Base-by-base conservation (phyloP, 1,140 invertebrate species). In the Conus ventricosus region DNA sequence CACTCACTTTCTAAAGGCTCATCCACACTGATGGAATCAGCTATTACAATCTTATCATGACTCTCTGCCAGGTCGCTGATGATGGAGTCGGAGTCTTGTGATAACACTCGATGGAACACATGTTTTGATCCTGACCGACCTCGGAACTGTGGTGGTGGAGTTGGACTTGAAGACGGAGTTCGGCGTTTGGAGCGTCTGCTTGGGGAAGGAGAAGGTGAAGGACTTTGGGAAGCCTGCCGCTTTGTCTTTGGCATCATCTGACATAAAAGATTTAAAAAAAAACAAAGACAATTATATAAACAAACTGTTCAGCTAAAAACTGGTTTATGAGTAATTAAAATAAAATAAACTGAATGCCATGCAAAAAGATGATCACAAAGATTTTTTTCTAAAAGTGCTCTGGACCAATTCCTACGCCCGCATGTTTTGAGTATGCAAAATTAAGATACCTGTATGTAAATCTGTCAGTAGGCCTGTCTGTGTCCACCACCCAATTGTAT, bases 41-140 rank as follows among this genome's bases (percentile, higher is more conserved):
- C 83, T 13, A 85, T 91, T 10, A 87, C 76, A 39, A 83, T 89
- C 17, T 84, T 87, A 39, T 51, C 85, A n/a, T 91, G 89, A 80
- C 88, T 89, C n/a, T 90, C 88, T 11, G 88, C 85, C 15, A 90
- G 88, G 51, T 93, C 91, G 85, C 86, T 92, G 75, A 55, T 87
- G 85, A 88, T 88, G 57, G 90, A 92, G 55, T 91, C 91, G 27
- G 89, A 91, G 80, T 93, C 91, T 81, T 89, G 82, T 15, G 90
- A 90, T 3, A 85, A 87, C 51, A 67, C 53, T 10, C 89, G 86
- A 6, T 86, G 87, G 54, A 90, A 82, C 10, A 84, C 86, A 63
- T 83, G 75, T 85, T 60, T 78, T 25, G 86, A 85, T 0, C 78
- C 76, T 25, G 86, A 87, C 7, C 76, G 76, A 55, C 87, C 76